Conservation (phyloP, 2,888 invertebrate genomes). For the Rapana venosa region DNA sequence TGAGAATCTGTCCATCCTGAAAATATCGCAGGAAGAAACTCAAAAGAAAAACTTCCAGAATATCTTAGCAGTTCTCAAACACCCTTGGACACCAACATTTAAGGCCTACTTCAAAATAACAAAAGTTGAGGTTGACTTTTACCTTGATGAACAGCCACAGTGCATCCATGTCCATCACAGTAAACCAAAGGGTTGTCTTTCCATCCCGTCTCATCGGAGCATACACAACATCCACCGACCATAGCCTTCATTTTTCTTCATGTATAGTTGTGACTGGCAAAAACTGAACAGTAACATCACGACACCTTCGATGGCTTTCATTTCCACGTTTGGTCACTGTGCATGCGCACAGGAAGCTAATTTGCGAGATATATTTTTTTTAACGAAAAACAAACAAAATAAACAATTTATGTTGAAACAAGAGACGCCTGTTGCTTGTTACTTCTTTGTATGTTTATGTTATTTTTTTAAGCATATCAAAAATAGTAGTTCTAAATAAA, state of each 20-base stretch:
- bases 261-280: neutral
- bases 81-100: too few relatives aligned
- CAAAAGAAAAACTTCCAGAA: too few relatives aligned
- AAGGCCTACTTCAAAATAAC: too few relatives aligned
- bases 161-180: slow-evolving; percentile 98
- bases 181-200: slow-evolving; percentile 99
- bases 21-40: too few relatives aligned
- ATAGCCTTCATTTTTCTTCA: slow-evolving; percentile 82
- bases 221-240: slow-evolving; percentile 98
- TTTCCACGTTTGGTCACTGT: slow-evolving; percentile 2
- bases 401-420: neutral
- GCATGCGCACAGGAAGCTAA: neutral
- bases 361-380: neutral
- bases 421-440: too few relatives aligned
- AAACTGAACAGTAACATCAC: neutral
- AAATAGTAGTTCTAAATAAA: too few relatives aligned
- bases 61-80: too few relatives aligned
- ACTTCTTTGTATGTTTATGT: too few relatives aligned
- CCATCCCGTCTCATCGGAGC: slow-evolving; percentile 91
- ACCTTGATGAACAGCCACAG: slow-evolving; percentile 99
- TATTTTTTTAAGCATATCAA: too few relatives aligned
- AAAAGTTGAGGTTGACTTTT: slow-evolving; percentile 57
- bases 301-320: neutral
- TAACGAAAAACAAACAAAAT: neutral
- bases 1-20: too few relatives aligned